Conservation (phyloP, 2,113 vertebrate species). For the Mormoops blainvillei region DNA sequence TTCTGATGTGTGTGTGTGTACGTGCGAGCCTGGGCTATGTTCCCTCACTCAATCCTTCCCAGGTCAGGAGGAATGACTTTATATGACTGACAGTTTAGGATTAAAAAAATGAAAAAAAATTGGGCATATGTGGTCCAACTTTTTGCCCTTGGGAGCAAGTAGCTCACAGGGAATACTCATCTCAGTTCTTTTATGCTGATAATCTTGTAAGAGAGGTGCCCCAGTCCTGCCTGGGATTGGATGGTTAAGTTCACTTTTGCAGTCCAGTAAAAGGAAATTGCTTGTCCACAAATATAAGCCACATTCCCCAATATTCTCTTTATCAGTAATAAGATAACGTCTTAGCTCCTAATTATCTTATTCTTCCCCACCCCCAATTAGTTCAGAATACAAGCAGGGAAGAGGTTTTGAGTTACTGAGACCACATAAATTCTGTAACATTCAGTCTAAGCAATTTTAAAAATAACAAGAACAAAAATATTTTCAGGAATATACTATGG, state of each 20-base stretch:
- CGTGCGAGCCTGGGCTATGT: not conserved
- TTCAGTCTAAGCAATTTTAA: not conserved
- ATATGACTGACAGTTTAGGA: not conserved
- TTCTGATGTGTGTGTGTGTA: not conserved
- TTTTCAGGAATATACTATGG: not conserved
- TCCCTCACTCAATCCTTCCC: not conserved
- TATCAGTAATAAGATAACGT: not conserved
- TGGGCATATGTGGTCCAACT: not conserved
- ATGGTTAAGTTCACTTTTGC: not conserved
- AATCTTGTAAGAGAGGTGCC: not conserved
- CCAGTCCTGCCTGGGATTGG: not conserved
- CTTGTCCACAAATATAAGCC: not conserved
- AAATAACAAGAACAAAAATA: slow-evolving; percentile 6
- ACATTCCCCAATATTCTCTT: not conserved
- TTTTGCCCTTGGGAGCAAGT: not conserved
- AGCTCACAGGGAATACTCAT: not conserved
- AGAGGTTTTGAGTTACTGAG: not conserved
- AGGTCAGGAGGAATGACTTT: not conserved
- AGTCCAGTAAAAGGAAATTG: not conserved
- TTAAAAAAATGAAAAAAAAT: not conserved
- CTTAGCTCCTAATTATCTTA: not conserved
- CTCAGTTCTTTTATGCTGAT: not conserved
- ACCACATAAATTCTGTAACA: not conserved
- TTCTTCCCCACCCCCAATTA: not conserved
- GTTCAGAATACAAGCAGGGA: slow-evolving; percentile 42